Base-by-base conservation (phyloP, 2,113 vertebrate genomes). In the Phoenicopterus ruber region DNA sequence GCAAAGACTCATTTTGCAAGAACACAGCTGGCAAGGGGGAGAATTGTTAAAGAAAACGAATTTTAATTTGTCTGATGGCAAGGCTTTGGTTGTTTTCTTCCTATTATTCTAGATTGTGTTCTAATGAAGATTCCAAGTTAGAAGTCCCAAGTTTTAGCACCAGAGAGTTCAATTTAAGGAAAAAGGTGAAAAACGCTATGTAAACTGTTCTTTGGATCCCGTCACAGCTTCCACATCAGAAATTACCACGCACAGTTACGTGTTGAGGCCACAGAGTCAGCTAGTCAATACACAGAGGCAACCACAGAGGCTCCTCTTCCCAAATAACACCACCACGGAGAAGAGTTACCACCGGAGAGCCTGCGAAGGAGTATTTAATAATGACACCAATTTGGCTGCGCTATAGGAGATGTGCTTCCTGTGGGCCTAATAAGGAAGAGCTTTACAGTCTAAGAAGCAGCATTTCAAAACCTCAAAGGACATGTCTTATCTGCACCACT, bases 381-480 rank as follows among this genome's bases (percentile, higher is more conserved):
- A 83, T 0, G 8, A 85, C 54, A 72, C 71, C 82, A 71, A 65
- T 76, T 91, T 85, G 82, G 87, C 66, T 91, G 58, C 8, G 2
- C 84, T 82, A 32, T 2, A 95, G 82, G 61, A 93, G 92, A 90
- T n/a, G 70, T 6, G 40, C 70, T 96, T 95, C 89, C 93, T 84
- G 28, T 34, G 70, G 83, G 93, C 61, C 87, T 91, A 78, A 58
- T 82, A 86, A 82, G 55, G 89, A 88, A 86, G 77, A 95, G 86
- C 86, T 91, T 96, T 78, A 84, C 62, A 67, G 34, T 61, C 31
- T 49, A 79, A 93, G 93, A 73, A 96, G 73, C 82, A 94, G 47
- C n/a, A 88, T 79, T 90, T 74, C 34, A 67, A 85, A 95, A 63
- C 61, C 93, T 96, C 84, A 52, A 50, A 95, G 93, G 93, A 94